Conservation (phyloP, 2,888 invertebrate genomes). For the Lymantria monacha region DNA sequence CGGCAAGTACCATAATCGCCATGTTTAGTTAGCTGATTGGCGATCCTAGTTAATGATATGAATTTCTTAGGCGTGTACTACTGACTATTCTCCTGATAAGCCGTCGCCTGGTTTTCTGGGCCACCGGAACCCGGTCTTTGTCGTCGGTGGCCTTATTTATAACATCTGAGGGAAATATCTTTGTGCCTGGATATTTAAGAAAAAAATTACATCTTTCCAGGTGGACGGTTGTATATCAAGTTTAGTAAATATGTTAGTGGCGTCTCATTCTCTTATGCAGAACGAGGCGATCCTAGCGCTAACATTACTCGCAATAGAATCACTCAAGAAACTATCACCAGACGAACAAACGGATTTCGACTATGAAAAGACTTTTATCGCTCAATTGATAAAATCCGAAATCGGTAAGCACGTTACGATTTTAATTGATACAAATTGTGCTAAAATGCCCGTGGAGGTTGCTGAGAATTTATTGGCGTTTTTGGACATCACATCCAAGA, state of each 20-base stretch:
- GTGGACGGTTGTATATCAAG: slow-evolving; percentile 87
- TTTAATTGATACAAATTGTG: slow-evolving; percentile 72
- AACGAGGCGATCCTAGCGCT: slow-evolving; percentile 90
- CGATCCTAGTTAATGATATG: too few species aligned
- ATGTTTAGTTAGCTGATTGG: too few species aligned
- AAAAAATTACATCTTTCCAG: slow-evolving; percentile 64
- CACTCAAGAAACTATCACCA: slow-evolving; percentile 42
- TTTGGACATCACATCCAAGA: slow-evolving; percentile 68
- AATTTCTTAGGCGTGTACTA: too few species aligned
- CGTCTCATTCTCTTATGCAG: slow-evolving; percentile 94
- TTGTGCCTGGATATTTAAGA: too few species aligned
- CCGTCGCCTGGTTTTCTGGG: too few species aligned
- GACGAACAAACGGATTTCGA: slow-evolving; percentile 37
- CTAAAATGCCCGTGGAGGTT: slow-evolving; percentile 73
- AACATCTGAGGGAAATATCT: too few species aligned
- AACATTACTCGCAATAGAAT: slow-evolving; percentile 80
- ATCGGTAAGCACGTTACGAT: slow-evolving; percentile 76
- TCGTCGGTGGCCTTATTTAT: too few species aligned
- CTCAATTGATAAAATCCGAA: slow-evolving; percentile 72
- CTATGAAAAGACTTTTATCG: slow-evolving; percentile 50
- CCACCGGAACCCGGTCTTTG: too few species aligned
- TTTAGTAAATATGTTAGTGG: slow-evolving; percentile 91
- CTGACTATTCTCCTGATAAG: too few species aligned
- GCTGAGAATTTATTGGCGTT: slow-evolving; percentile 77
- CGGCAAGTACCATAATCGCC: too few species aligned